Base-by-base conservation (phyloP, 2,113 vertebrate species). In the Orthonyx spaldingii region DNA sequence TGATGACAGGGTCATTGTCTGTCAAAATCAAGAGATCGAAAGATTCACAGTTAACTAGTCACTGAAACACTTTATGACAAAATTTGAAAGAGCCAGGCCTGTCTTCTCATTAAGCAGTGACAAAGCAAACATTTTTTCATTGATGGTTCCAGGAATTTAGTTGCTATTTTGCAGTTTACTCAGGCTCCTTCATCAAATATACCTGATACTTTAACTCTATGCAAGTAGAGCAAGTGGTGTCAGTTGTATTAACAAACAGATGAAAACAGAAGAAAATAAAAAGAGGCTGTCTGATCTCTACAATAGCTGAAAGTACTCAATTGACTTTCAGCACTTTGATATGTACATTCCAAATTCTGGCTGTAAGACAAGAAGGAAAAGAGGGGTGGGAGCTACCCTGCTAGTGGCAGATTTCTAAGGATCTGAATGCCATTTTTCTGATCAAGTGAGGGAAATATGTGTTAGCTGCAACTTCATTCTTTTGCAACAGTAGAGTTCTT, bases 11-110 rank as follows among this genome's bases (percentile, higher is more conserved):
- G 77, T 85, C 84, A 71, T 44, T 80, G 66, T 69, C 78, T 95
- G 37, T 96, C 70, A 83, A 96, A 95, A 94, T 94, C 28, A 64
- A 59, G 42, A 84, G 87, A 94, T 84, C 66, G 84, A 76, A 97
- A 86, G 64, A 95, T 72, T 77, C 56, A 72, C 60, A 64, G 39
- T 85, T 89, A 89, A 53, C 49, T 91, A 92, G 46, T 60, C 69
- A 85, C n/a, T 16, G 42, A 64, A 93, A 44, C 49, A n/a, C 42
- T 75, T 95, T 80, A 33, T 49, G 35, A 50, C 5, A 76, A 57
- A 70, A 93, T 88, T n/a, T 87, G 47, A 46, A 92, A 80, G 32
- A 85, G 7, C 26, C 32, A 66, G 19, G 17, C 53, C 72, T 37
- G 80, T 61, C 60, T 85, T 89, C 88, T 75, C 47, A 64, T 92